Base-by-base conservation (phyloP, 2,797 vertebrate species). In the Sebastes minor region DNA sequence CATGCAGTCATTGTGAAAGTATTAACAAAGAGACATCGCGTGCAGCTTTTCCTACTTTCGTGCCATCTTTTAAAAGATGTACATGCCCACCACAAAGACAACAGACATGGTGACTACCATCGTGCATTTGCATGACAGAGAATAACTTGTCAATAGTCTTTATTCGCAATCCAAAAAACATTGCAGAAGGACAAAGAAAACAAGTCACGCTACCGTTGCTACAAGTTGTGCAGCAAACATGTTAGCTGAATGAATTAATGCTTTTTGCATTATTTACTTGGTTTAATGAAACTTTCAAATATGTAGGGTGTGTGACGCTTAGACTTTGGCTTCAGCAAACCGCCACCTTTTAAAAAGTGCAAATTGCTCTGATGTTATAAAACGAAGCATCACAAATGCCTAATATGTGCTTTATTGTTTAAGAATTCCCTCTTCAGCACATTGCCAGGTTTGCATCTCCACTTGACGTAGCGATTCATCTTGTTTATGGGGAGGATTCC, bases 401-500 rank as follows among this genome's bases (percentile, higher is more conserved):
- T 11, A n/a, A 27, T 33, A 46, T 16, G 16, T 49, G 70, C 52
- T 74, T 69, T 28, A 23, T n/a, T 33, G 22, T 46, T 42, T 2
- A 14, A 53, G 30, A 57, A 33, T 69, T 74, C 56, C 64, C 10
- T 70, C 35, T 65, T 28, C 0, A 30, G 42, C 42, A 2, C 35
- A 1, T 25, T 46, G 76, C 73, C 80, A 81, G 60, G 20, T 82
- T 75, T 71, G 35, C 75, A 60, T 80, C 68, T 79, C 64, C 59
- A 25, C 66, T 55, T n/a, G 42, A 42, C 55, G 52, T 2, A 1
- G 42, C 70, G 14, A 6, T 74, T 71, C 22, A 8, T 61, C 16
- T 28, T 82, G 82, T 86, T 86, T 74, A 65, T 11, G 38, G 2
- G 22, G 14, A 77, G 49, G 72, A 78, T 82, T 83, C 74, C 75